Conservation (phyloP, 1,140 invertebrate genomes). For the Cataglyphis hispanica region DNA sequence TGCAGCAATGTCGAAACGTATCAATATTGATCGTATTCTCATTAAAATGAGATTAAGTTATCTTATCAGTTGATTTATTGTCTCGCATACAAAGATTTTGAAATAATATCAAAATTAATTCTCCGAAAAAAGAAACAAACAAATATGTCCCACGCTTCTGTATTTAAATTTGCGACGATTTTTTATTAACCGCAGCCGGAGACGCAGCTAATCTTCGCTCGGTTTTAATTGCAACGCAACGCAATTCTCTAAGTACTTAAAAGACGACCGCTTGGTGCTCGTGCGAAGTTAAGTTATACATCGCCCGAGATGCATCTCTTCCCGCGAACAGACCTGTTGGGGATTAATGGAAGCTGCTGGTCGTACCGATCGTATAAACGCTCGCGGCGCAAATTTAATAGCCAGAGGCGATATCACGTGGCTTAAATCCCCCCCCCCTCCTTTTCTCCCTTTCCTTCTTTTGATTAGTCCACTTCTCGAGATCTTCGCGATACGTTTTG, state of each 20-base stretch:
- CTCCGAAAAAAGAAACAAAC: neutral
- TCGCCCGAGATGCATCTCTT: neutral
- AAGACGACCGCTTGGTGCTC: neutral
- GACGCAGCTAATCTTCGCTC: neutral
- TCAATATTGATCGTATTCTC: neutral
- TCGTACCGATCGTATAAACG: constrained; percentile 50
- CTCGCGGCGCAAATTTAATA: constrained; percentile 47
- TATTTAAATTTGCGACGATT: neutral
- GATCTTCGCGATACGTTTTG: neutral
- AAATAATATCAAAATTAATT: neutral
- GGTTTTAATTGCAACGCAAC: neutral
- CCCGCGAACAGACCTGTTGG: neutral
- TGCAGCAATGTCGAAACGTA: neutral
- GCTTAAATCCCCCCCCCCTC: neutral
- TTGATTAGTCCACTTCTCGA: constrained; percentile 48
- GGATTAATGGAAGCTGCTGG: constrained; percentile 36
- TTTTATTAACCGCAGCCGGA: neutral
- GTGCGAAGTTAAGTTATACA: constrained; percentile 16
- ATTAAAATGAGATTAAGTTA: neutral
- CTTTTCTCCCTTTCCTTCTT: neutral
- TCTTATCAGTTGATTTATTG: neutral
- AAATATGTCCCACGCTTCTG: neutral
- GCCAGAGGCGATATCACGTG: constrained; percentile 9
- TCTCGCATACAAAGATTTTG: neutral
- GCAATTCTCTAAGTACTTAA: neutral